Percentiles rank a stretch among this genome's conserved stretches.
Conservation (phyloP, 2,888 invertebrate species). For the Dynastes tityus region DNA sequence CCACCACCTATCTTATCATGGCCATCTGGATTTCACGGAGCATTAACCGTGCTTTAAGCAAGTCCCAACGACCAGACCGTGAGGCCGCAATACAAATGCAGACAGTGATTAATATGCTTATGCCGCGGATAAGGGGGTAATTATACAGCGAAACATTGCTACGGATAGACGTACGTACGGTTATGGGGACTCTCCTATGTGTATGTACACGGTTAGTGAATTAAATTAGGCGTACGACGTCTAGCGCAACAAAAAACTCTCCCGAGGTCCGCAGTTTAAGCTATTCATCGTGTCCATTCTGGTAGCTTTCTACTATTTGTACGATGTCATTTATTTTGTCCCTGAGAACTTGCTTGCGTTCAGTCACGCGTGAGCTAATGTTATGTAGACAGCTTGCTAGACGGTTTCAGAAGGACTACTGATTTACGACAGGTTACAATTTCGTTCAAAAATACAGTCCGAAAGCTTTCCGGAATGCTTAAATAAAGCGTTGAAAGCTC, state of each 20-base stretch:
- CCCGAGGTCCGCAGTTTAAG: background rate
- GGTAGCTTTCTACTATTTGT: slow-evolving; percentile 12
- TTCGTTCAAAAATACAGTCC: no score
- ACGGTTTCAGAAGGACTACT: no score
- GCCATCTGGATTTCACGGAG: slow-evolving; percentile 58
- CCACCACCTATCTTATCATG: slow-evolving; percentile 51
- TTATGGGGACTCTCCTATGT: slow-evolving; percentile 11
- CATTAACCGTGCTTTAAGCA: slow-evolving; percentile 54
- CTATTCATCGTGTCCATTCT: slow-evolving; percentile 16
- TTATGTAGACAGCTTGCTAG: background rate
- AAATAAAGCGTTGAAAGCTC: no score
- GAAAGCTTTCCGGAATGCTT: no score
- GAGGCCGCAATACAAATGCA: slow-evolving; percentile 29
- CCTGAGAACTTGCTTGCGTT: background rate
- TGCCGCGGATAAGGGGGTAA: slow-evolving; percentile 35
- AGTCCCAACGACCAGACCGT: slow-evolving; percentile 21
- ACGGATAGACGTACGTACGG: background rate
- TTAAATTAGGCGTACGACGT: slow-evolving; percentile 45
- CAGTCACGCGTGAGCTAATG: background rate
- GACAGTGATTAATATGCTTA: slow-evolving; percentile 46
- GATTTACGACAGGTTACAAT: no score
- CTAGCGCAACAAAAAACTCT: slow-evolving; percentile 4
- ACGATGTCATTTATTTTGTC: background rate
- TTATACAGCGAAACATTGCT: slow-evolving; percentile 6
- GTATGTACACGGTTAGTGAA: slow-evolving; percentile 31